phyloP scores from a whole-genome alignment of 2,113 vertebrate genomes.

The Orientallactaga bullata region DNA sequence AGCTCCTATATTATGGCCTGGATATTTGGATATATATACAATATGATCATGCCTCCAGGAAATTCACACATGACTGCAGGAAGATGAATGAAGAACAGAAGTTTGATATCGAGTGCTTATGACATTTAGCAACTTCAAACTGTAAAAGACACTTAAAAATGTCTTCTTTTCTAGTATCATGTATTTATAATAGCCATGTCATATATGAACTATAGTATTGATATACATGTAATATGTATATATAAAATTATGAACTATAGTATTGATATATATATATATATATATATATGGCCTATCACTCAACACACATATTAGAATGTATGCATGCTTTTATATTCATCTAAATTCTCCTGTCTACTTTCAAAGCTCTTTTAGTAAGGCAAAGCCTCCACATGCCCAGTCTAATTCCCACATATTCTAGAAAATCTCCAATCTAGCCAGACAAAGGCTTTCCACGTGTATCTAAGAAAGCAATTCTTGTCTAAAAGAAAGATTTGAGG shows the following conservation, averaged over 20 bases:
- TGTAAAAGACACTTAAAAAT: slow-evolving; percentile 17
- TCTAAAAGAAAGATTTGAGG: slow-evolving; percentile 53
- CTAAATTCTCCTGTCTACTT: slow-evolving; percentile 25
- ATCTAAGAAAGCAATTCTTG: slow-evolving; percentile 48
- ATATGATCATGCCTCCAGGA: background rate
- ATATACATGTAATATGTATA: too few species aligned
- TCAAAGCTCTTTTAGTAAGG: background rate
- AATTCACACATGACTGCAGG: background rate
- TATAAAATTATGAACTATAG: background rate
- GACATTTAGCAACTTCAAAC: background rate
- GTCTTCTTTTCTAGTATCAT: slow-evolving; percentile 52
- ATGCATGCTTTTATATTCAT: background rate
- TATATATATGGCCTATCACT: background rate
- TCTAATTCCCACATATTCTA: slow-evolving; percentile 42
- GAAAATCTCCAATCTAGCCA: slow-evolving; percentile 21
- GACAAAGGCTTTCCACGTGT: background rate
- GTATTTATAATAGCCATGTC: slow-evolving; percentile 27
- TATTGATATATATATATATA: too few species aligned
- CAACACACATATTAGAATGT: background rate
- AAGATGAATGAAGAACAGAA: background rate
- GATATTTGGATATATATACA: slow-evolving; percentile 8
- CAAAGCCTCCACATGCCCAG: background rate
- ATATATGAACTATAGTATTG: slow-evolving; percentile 26
- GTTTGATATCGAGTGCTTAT: background rate
- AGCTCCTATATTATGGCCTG: background rate